A percentile compares a stretch with the other conserved stretches of the same genome.
Evolutionary conservation across 2,113 vertebrate genomes (phyloP).

Genomic region (Muscicapa adusta): DNA sequence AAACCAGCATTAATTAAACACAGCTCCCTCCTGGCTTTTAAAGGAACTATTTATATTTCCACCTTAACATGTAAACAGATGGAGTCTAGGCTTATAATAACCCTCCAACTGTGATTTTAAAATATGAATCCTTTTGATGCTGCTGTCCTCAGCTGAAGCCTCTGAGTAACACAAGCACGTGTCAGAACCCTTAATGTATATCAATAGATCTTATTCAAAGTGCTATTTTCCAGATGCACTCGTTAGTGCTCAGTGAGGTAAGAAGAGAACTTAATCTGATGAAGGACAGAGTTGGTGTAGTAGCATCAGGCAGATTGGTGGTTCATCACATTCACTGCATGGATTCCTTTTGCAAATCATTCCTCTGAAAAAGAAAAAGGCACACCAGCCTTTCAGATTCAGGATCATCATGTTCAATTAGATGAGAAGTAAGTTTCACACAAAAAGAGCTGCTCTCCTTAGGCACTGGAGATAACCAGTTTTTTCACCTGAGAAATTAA

Average conservation of each 20-base stretch:
- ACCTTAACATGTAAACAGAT: neutral
- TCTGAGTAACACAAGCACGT: neutral
- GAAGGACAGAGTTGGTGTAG: neutral
- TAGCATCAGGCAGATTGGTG: neutral
- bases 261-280: neutral
- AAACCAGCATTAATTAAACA: neutral
- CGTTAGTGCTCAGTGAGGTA: neutral
- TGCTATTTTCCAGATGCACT: neutral
- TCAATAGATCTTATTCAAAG: neutral
- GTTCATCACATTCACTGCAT: neutral
- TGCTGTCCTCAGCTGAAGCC: neutral
- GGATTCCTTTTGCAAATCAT: neutral
- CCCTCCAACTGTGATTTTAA: neutral
- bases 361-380: slow-evolving; percentile 9
- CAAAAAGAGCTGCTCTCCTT: neutral
- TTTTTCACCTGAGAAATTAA: neutral
- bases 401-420: neutral
- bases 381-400: neutral
- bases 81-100: slow-evolving; percentile 8
- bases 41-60: neutral
- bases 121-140: neutral
- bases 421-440: neutral
- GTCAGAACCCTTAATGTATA: neutral
- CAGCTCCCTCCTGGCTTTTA: neutral
- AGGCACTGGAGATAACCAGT: neutral